Base-by-base conservation (phyloP, 2,113 vertebrate species). In the Phodopus roborovskii region DNA sequence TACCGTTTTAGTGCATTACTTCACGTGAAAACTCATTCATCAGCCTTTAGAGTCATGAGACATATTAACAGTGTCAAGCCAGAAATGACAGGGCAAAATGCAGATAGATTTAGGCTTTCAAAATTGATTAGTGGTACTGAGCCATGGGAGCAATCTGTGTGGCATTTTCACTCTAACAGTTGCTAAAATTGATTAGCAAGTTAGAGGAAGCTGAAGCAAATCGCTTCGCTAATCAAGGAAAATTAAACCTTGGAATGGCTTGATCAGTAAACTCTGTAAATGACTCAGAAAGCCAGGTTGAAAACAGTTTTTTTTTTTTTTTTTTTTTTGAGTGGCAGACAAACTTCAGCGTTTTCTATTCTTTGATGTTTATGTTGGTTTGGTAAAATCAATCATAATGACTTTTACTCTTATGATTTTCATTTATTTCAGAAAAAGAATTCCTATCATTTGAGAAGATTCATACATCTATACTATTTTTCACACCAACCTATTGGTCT, bases 101-200 rank as follows among this genome's bases (percentile, higher is more conserved):
- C 53, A 95, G 87, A 90, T 85, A 96, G 93, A 98, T 98, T 98
- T 97, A 90, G 73, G 93, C 97, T 96, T 98, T 98, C 93, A 97
- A 95, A 97, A 97, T 73, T 97, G 97, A 98, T 98, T 97, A 97
- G 87, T 36, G 92, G 33, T 97, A 97, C 96, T 92, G 91, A 90
- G 73, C 70, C 87, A 60, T 19, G 87, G 88, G 92, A 98, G 90
- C 87, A 96, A 95, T 97, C 97, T 97, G 33, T 16, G 19, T 94
- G 96, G 42, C 84, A 64, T 97, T 98, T 97, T 92, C 90, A 95
- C 95, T 98, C 96, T 97, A 96, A 39, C 42, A 81, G 82, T 97
- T 96, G 88, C 77, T 97, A 95, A 97, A 98, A 97, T 97, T 98
- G 98, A 98, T 98, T 98, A 98, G 66, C 53, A 42, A 15, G 97